These are phyloP conservation scores for Anseranas semipalmata DNA, from an alignment of 2,113 vertebrate genomes.

Conservation along the genomic window DNA sequence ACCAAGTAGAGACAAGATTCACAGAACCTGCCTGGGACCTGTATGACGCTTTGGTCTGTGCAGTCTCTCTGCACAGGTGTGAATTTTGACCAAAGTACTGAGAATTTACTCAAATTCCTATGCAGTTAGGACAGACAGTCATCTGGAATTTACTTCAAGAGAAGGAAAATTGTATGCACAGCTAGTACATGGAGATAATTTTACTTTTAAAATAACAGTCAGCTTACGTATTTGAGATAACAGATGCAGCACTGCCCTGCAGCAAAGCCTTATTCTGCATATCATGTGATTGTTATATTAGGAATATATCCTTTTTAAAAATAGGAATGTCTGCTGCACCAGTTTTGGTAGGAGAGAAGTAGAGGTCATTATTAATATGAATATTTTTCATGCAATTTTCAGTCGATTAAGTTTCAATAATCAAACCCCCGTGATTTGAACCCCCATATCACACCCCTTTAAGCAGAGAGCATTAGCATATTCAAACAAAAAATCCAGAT, in stretches of 20 bases:
- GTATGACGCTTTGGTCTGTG: not conserved
- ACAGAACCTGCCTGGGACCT: not conserved
- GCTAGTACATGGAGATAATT: not conserved
- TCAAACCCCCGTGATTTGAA: not conserved
- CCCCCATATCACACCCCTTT: not conserved
- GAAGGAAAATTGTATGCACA: not conserved
- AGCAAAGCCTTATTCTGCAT: constrained; percentile 15
- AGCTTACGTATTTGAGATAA: constrained; percentile 30
- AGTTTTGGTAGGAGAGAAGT: not conserved
- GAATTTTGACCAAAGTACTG: not conserved
- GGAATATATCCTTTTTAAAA: constrained; percentile 31
- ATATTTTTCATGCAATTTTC: constrained; percentile 4
- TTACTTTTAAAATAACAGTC: constrained; percentile 11
- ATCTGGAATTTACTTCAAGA: not conserved
- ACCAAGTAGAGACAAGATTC: not conserved
- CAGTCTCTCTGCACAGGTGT: not conserved
- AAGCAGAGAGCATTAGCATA: not conserved
- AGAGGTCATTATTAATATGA: constrained; percentile 6
- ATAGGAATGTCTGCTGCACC: constrained; percentile 8
- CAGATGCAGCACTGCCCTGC: constrained; percentile 30
- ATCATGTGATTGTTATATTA: not conserved
- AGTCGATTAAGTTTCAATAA: not conserved
- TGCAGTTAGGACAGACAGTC: not conserved
- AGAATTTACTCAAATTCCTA: not conserved
- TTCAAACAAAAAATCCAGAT: not conserved